Evolutionary conservation across 1,140 invertebrate genomes (phyloP), one percentile per base, ranked within the genome.

Genomic region (Bombus ignitus): DNA sequence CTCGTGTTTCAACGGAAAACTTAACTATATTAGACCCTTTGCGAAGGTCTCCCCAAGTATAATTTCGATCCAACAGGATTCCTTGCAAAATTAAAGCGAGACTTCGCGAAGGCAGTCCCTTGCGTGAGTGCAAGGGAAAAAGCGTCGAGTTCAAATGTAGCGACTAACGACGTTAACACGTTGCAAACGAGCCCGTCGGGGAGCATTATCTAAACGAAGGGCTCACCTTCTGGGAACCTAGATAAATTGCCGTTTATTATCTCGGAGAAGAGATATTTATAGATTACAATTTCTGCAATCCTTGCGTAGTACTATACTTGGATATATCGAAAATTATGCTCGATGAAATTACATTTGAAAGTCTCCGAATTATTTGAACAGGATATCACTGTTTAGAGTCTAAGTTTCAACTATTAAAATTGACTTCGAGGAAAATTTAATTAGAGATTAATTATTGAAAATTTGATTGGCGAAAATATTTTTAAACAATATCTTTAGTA

Each of bases 61-160:
- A 79, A 35, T 66, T 66, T 13, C 32, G 32, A 76, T 37, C 35
- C 35, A 39, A 32, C 18, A 3, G 42, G 18, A 47, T 25, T 25
- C 42, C n/a, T 66, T 85, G 35, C 83, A 79, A 79, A 80, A 86
- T 87, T 87, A 80, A 87, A 59, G 70, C 22, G 37, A 15, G 12
- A 35, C 42, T 47, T 22, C 3, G n/a, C 18, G 47, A 15, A 87
- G 74, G 37, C 28, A 71, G 22, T 28, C 28, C 42, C 37, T 13
- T 0, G 47, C 13, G 75, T 9, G 37, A 25, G 37, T 47, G 74
- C 65, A 44, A 78, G 81, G 10, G 73, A 53, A 35, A 37, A 15
- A 79, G 12, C 4, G n/a, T 25, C 2, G 53, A 73, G 65, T 72
- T 57, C 44, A 42, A 57, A 62, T 47, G 72, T 53, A 35, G 25